Conservation (phyloP, 2,113 vertebrate species). For the Peromyscus polionotus region DNA sequence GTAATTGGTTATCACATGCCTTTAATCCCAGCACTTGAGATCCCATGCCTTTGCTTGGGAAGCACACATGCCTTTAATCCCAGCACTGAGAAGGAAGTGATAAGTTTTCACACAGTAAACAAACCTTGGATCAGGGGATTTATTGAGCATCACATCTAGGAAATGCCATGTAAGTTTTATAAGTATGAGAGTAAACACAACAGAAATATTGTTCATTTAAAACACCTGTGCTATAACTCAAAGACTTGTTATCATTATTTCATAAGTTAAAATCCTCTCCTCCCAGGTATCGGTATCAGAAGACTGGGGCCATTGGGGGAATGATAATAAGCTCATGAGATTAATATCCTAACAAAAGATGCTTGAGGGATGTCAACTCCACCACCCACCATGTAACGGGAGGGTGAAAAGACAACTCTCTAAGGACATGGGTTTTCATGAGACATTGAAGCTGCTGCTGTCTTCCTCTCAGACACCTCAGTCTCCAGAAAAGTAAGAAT, state of each 20-base stretch:
- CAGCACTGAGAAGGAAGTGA: no score
- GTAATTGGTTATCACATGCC: no score
- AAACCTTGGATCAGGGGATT: neutral
- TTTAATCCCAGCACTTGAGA: no score
- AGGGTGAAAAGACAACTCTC: neutral
- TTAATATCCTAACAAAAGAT: neutral
- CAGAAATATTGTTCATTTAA: neutral
- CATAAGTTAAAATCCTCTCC: neutral
- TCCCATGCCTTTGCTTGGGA: no score
- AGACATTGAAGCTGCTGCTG: neutral
- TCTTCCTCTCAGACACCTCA: neutral
- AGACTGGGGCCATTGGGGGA: neutral
- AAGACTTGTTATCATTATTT: neutral
- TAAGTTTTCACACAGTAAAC: neutral
- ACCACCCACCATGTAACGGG: neutral
- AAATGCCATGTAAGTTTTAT: neutral
- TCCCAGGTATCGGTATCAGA: neutral
- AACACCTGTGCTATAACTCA: neutral
- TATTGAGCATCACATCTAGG: neutral
- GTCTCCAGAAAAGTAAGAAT: neutral
- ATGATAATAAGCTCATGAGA: neutral
- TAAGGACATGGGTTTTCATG: neutral
- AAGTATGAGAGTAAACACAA: neutral
- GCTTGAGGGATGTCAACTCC: neutral
- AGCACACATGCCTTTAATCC: no score